A percentile compares a stretch with the other conserved stretches of the same genome.
These are phyloP conservation scores for Isaurus tuberculatus DNA, from an alignment of 92 coral and sea anemone species.

Conservation along the genomic window DNA sequence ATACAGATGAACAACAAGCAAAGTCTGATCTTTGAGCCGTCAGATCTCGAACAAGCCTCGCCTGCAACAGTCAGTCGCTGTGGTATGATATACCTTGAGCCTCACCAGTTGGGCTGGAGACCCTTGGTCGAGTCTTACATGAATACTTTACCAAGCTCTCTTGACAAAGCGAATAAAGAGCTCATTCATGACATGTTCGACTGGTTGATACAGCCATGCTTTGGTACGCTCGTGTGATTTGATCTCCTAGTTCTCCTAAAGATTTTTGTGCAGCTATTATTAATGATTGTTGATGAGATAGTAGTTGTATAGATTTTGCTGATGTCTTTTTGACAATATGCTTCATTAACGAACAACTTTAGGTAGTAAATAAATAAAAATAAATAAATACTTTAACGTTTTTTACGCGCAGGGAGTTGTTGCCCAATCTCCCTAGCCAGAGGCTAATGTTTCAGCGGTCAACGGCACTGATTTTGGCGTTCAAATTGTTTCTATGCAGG, in stretches of 20 bases:
- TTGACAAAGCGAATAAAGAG: constrained; percentile 84
- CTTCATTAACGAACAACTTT: no score
- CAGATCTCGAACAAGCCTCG: constrained; percentile 97
- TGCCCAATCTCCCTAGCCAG: no score
- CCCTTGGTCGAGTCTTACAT: constrained; percentile 97
- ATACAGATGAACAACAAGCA: constrained; percentile 95
- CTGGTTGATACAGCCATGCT: constrained; percentile 95
- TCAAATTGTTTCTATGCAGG: no score
- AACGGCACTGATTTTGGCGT: no score
- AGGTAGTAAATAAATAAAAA: no score
- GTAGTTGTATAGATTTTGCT: no score
- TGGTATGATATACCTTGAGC: constrained; percentile 98
- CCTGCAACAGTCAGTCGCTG: constrained; percentile 99
- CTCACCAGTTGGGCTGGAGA: constrained; percentile 98
- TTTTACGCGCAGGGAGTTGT: no score
- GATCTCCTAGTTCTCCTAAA: not conserved
- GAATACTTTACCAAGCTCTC: constrained; percentile 86
- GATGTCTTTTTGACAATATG: no score
- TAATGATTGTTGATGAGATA: not conserved
- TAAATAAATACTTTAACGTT: no score
- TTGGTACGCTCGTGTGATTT: constrained; percentile 60
- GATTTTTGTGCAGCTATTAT: no score
- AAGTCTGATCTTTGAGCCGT: constrained; percentile 97
- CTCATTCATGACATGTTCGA: constrained; percentile 80
- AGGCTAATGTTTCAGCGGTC: no score